Evolutionary conservation across 2,797 vertebrate species (phyloP).

Genomic region (Enteromius afrohamiltoni): DNA sequence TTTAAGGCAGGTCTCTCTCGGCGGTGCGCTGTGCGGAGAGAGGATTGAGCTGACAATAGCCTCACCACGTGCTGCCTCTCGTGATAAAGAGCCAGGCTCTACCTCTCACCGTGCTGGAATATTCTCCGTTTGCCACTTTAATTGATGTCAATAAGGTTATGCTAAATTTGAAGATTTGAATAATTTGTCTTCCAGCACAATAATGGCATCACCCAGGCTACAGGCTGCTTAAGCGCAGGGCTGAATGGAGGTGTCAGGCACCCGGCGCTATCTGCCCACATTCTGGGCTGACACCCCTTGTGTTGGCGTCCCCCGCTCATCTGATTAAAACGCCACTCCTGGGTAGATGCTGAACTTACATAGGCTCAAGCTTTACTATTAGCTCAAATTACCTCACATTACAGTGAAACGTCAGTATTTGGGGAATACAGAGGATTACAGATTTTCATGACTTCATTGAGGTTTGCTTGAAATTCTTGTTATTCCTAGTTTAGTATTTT

Average conservation of each 20-base stretch:
- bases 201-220: constrained; percentile 67
- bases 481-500: background rate
- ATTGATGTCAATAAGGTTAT: constrained; percentile 83
- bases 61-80: constrained; percentile 52
- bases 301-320: constrained; percentile 52
- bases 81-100: constrained; percentile 56
- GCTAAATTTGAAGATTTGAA: constrained; percentile 79
- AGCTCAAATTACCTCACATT: constrained; percentile 62
- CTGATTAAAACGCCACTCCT: constrained; percentile 63
- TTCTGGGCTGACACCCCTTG: constrained; percentile 52
- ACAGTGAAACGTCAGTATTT: constrained; percentile 50
- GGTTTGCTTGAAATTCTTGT: constrained; percentile 24
- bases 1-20: background rate
- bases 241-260: constrained; percentile 70
- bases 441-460: constrained; percentile 50
- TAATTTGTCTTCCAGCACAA: constrained; percentile 71
- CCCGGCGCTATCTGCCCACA: constrained; percentile 51
- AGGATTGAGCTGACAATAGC: constrained; percentile 54
- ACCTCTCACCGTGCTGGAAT: constrained; percentile 59
- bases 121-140: constrained; percentile 77
- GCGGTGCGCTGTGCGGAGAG: constrained; percentile 19
- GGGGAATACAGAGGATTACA: constrained; percentile 58
- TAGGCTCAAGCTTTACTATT: constrained; percentile 56
- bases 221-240: constrained; percentile 65
- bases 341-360: constrained; percentile 56